Percentiles rank a stretch among this genome's conserved stretches.
Evolutionary conservation across 2,797 vertebrate genomes (phyloP).

Genomic region (Myoxocephalus aenaeus): DNA sequence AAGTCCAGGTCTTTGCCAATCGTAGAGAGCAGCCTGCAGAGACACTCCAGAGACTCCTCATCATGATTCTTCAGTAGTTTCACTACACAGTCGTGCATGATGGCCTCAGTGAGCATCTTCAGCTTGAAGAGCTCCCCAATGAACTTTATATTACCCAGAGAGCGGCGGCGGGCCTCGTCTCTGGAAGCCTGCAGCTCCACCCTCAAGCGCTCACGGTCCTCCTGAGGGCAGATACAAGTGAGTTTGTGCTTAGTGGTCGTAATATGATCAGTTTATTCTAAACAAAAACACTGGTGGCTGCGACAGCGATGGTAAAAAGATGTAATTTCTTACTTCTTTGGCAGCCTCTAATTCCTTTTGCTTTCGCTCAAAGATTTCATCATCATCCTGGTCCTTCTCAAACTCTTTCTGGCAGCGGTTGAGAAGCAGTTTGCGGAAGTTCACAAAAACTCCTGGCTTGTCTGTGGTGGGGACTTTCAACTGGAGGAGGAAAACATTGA

Average conservation of each 20-base stretch:
- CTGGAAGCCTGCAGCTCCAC: slow-evolving; percentile 89
- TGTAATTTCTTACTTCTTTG: slow-evolving; percentile 81
- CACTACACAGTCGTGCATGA: slow-evolving; percentile 99
- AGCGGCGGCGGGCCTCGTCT: slow-evolving; percentile 93
- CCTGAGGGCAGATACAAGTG: slow-evolving; percentile 73
- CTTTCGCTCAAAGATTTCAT: slow-evolving; percentile 96
- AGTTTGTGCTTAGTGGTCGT: neutral
- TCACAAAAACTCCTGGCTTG: slow-evolving; percentile 93
- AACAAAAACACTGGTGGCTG: neutral
- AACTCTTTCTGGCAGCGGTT: slow-evolving; percentile 99
- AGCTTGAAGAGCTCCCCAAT: slow-evolving; percentile 98
- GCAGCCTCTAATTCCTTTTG: slow-evolving; percentile 96
- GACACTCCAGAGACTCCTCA: slow-evolving; percentile 97
- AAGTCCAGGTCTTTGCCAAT: slow-evolving; percentile 99
- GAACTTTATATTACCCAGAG: slow-evolving; percentile 98
- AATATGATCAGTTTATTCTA: neutral
- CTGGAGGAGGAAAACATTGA: slow-evolving; percentile 71
- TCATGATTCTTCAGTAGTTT: slow-evolving; percentile 99
- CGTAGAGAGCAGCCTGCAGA: slow-evolving; percentile 95
- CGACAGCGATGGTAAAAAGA: neutral
- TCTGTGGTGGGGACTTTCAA: slow-evolving; percentile 96
- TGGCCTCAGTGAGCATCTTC: slow-evolving; percentile 98
- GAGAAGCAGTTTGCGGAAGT: slow-evolving; percentile 97
- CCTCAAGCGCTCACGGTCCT: slow-evolving; percentile 92
- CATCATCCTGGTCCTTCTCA: slow-evolving; percentile 98